Conservation (phyloP, 2,888 invertebrate species). For the Vandiemenella viatica region DNA sequence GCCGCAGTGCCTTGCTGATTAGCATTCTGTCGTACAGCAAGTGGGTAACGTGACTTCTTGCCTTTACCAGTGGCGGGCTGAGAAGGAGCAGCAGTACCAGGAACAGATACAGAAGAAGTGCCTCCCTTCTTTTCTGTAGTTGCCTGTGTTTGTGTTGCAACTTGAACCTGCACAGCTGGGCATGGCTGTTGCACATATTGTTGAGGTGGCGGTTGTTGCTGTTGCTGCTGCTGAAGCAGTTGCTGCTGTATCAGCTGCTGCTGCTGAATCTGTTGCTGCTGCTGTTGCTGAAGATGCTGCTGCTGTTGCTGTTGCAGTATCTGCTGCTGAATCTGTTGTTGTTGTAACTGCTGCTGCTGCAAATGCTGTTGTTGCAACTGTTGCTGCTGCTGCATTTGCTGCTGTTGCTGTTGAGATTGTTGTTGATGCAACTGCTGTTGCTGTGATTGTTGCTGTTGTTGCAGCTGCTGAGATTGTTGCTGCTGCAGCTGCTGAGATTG, state of each 20-base stretch:
- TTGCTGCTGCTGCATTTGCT: not conserved
- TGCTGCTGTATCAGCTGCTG: not conserved
- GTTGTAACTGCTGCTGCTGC: not conserved
- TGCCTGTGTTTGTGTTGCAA: constrained; percentile 46
- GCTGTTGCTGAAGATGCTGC: not conserved
- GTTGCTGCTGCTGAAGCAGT: constrained; percentile 7
- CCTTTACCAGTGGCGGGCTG: constrained; percentile 24
- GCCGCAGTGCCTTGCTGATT: constrained; percentile 9
- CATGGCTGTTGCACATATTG: constrained; percentile 21
- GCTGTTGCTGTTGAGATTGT: not conserved
- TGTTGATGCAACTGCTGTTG: not conserved
- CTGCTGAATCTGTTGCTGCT: not conserved
- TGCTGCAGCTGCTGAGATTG: not conserved
- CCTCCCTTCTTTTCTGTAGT: constrained; percentile 24
- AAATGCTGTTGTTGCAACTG: not conserved
- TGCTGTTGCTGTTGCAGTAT: not conserved
- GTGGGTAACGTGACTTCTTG: constrained; percentile 29
- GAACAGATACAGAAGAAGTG: constrained; percentile 18
- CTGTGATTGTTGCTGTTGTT: not conserved
- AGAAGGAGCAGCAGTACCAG: constrained; percentile 8
- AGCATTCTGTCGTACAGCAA: constrained; percentile 16
- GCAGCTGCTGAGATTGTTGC: not conserved
- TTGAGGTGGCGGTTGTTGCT: constrained; percentile 16
- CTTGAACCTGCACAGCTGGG: constrained; percentile 39
- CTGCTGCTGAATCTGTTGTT: not conserved